Conservation (phyloP, 2,888 invertebrate species). For the Drosophila barbarae region DNA sequence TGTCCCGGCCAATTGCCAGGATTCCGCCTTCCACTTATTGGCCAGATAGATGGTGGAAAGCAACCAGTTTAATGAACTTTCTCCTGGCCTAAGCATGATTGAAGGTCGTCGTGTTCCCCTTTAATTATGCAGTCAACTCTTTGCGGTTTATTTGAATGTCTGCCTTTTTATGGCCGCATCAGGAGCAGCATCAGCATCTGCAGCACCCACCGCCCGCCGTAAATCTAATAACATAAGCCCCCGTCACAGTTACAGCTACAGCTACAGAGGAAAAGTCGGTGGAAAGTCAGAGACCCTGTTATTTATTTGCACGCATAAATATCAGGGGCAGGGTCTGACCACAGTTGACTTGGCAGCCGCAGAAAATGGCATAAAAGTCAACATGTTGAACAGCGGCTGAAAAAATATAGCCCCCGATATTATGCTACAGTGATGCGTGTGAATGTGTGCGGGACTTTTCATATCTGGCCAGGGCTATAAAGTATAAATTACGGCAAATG, state of each 20-base stretch:
- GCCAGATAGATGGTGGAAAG: slow-evolving; percentile 10
- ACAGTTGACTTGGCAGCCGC: slow-evolving; percentile 69
- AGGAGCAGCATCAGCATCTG: slow-evolving; percentile 16
- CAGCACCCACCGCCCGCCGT: slow-evolving; percentile 34
- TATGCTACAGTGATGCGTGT: slow-evolving; percentile 26
- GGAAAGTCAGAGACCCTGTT: slow-evolving; percentile 48
- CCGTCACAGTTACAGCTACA: slow-evolving; percentile 27
- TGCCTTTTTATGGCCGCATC: slow-evolving; percentile 55
- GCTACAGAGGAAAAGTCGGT: slow-evolving; percentile 17
- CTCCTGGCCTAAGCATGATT: slow-evolving; percentile 44
- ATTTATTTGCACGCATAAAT: slow-evolving; percentile 71
- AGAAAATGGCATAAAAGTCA: slow-evolving; percentile 73
- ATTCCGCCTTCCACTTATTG: slow-evolving; percentile 13
- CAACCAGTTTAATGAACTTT: slow-evolving; percentile 48
- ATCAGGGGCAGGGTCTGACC: slow-evolving; percentile 60
- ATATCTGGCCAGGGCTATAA: slow-evolving; percentile 70
- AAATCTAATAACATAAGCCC: slow-evolving; percentile 71
- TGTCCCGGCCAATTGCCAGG: slow-evolving; percentile 58
- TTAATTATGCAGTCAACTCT: slow-evolving; percentile 69
- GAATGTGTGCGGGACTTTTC: slow-evolving; percentile 57
- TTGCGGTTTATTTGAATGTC: slow-evolving; percentile 66
- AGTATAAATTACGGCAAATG: slow-evolving; percentile 74
- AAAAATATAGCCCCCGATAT: slow-evolving; percentile 62
- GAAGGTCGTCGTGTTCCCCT: slow-evolving; percentile 42
- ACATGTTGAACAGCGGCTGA: slow-evolving; percentile 64